Evolutionary conservation across 2,888 invertebrate species (phyloP).

Genomic region (Drosophila infuscata): DNA sequence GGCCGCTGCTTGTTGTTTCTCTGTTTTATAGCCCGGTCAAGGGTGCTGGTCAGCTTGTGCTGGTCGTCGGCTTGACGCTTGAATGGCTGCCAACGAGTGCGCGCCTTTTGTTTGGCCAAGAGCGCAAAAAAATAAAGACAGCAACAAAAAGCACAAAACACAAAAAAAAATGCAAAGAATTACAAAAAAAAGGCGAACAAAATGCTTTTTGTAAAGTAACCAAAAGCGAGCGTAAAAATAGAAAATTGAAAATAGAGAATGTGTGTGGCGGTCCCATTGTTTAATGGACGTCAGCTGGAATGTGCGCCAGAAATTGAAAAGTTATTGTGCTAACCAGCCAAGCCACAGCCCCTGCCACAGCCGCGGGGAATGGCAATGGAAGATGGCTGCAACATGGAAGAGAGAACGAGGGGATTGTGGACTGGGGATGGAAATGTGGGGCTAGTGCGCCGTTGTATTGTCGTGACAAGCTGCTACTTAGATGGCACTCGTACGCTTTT

Average conservation of each 20-base stretch:
- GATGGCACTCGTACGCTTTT: constrained; percentile 40
- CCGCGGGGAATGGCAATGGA: constrained; percentile 19
- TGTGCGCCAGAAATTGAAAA: constrained; percentile 80
- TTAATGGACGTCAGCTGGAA: constrained; percentile 81
- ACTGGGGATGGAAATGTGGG: neutral
- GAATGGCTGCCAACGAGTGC: constrained; percentile 76
- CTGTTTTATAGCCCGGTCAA: constrained; percentile 77
- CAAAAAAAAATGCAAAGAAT: constrained; percentile 37
- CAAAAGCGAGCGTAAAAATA: constrained; percentile 71
- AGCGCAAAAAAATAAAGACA: constrained; percentile 18
- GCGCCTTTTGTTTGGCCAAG: constrained; percentile 73
- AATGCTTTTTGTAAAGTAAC: constrained; percentile 77
- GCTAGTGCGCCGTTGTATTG: constrained; percentile 43
- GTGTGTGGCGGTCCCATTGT: constrained; percentile 65
- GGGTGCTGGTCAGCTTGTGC: constrained; percentile 71
- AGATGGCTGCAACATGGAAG: neutral
- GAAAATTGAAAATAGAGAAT: constrained; percentile 73
- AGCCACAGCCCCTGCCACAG: constrained; percentile 14
- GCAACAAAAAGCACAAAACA: constrained; percentile 27
- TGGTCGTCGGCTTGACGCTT: constrained; percentile 74
- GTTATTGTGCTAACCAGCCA: constrained; percentile 72
- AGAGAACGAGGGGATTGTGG: neutral
- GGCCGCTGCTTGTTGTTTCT: constrained; percentile 25
- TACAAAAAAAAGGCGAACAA: constrained; percentile 47
- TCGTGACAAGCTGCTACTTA: constrained; percentile 72